These are phyloP conservation scores for Odontophorus gujanensis DNA, from an alignment of 2,113 vertebrate species.

Conservation along the genomic window DNA sequence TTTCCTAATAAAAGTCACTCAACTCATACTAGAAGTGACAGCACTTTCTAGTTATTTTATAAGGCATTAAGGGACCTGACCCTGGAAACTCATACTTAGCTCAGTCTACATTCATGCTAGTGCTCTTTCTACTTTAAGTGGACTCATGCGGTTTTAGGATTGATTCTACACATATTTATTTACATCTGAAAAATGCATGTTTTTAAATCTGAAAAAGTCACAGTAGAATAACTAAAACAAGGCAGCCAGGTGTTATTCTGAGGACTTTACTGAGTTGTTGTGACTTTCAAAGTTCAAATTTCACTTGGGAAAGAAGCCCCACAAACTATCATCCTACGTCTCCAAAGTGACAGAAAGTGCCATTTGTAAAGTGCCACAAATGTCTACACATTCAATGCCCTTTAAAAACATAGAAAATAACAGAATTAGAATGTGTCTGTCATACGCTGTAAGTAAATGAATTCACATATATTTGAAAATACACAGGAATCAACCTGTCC, in stretches of 20 bases:
- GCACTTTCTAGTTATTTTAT: not conserved
- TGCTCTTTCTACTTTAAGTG: not conserved
- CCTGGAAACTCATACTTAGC: not conserved
- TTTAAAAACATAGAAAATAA: conserved; percentile 29
- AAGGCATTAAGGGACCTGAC: not conserved
- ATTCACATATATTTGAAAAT: conserved; percentile 31
- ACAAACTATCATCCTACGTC: conserved; percentile 21
- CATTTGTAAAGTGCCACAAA: conserved; percentile 48
- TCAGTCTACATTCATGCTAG: not conserved
- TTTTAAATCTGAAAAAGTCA: not conserved
- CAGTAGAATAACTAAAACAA: not conserved
- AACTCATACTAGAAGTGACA: not conserved
- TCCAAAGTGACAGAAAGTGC: conserved; percentile 23
- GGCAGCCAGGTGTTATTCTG: not conserved
- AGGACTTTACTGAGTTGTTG: not conserved
- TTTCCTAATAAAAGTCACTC: not conserved
- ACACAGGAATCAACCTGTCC: conserved; percentile 37
- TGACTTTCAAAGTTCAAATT: not conserved
- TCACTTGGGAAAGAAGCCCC: conserved; percentile 5
- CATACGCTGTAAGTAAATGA: conserved; percentile 23
- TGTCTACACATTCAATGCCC: conserved; percentile 7
- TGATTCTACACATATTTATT: not conserved
- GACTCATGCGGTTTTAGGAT: fast-evolving
- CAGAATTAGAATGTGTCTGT: conserved; percentile 5
- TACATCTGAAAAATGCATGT: not conserved